A percentile compares a stretch with the other conserved stretches of the same genome.
phyloP scores from a whole-genome alignment of 1,140 invertebrate genomes.

The Centruroides vittatus region DNA sequence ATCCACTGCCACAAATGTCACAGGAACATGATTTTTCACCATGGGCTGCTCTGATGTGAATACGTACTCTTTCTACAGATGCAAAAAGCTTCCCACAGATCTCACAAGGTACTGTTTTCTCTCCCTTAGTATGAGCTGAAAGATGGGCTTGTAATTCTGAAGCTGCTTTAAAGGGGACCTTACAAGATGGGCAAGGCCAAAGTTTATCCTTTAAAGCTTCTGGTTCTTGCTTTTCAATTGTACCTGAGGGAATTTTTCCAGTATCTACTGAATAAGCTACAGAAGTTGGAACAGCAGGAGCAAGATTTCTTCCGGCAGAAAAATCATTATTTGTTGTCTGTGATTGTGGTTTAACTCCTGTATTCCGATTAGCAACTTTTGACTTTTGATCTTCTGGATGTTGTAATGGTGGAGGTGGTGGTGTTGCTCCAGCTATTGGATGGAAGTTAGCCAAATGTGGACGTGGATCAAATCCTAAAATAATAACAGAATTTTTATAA shows the following conservation, averaged over 20 bases:
- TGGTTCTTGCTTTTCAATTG: conserved; percentile 5
- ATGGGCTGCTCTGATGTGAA: conserved; percentile 17
- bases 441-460: conserved; percentile 17
- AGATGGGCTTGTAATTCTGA: conserved; percentile 18
- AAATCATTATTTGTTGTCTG: conserved; percentile 2
- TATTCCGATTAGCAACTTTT: background rate
- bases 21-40: conserved; percentile 22
- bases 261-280: conserved; percentile 15
- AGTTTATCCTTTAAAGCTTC: conserved; percentile 14
- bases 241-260: conserved; percentile 12
- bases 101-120: conserved; percentile 18
- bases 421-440: conserved; percentile 8
- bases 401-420: conserved; percentile 12
- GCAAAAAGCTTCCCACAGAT: conserved; percentile 20
- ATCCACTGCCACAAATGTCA: conserved; percentile 23
- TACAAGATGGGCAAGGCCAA: conserved; percentile 21
- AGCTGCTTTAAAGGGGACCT: conserved; percentile 18
- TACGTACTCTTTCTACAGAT: conserved; percentile 15
- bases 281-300: conserved; percentile 8
- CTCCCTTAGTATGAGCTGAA: conserved; percentile 17
- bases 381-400: background rate
- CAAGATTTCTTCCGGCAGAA: conserved; percentile 12
- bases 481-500: no score
- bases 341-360: background rate
- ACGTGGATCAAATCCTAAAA: conserved; percentile 15